These are phyloP conservation scores for Lysiphlebus fabarum DNA, from an alignment of 1,140 invertebrate species.

Conservation along the genomic window DNA sequence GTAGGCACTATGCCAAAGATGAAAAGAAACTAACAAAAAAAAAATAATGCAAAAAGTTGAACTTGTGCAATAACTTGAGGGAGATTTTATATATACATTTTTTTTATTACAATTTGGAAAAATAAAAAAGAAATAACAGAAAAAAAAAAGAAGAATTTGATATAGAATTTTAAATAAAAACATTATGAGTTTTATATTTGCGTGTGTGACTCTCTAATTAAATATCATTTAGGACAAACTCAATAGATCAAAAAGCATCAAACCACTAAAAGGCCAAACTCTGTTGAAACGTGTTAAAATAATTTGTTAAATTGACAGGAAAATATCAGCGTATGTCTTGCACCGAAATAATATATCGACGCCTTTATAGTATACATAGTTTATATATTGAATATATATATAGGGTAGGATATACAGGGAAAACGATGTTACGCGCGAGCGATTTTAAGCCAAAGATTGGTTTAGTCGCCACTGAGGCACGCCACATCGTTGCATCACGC, in stretches of 20 bases:
- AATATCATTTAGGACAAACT: slow-evolving; percentile 1
- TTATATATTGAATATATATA: background rate
- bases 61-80: too few relatives aligned
- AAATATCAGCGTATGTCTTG: background rate
- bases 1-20: slow-evolving; percentile 18
- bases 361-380: background rate
- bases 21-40: background rate
- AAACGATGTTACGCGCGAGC: slow-evolving; percentile 37
- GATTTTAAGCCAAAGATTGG: slow-evolving; percentile 53
- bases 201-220: too few relatives aligned
- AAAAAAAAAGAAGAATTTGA: too few relatives aligned
- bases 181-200: too few relatives aligned
- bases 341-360: too few relatives aligned
- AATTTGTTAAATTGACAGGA: slow-evolving; percentile 16
- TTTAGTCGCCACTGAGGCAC: slow-evolving; percentile 53
- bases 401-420: slow-evolving; percentile 9
- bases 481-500: slow-evolving; percentile 46
- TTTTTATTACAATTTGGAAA: background rate
- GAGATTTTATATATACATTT: background rate
- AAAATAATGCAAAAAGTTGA: background rate
- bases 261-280: slow-evolving; percentile 1
- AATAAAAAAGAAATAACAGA: too few relatives aligned
- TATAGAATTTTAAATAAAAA: too few relatives aligned
- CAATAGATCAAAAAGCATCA: background rate
- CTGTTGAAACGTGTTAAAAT: background rate